Conservation (phyloP, 37 sponge, comb jelly and placozoan genomes). For the Aplysina aerophoba region DNA sequence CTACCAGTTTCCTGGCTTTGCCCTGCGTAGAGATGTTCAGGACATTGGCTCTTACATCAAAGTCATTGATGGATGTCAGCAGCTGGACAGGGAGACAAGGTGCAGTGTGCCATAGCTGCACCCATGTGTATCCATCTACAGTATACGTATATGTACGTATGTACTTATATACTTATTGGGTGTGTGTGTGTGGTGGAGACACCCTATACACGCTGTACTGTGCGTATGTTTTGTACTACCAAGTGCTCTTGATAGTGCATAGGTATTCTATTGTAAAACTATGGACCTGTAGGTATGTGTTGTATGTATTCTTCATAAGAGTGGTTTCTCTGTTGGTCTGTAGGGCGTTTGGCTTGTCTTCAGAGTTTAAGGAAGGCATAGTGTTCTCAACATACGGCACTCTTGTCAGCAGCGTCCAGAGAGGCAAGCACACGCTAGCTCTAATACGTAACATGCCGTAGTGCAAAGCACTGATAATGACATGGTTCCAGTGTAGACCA, state of each 20-base stretch:
- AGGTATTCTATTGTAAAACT: too few species aligned
- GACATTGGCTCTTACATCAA: constrained; percentile 69
- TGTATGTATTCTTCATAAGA: not conserved
- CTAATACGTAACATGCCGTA: too few species aligned
- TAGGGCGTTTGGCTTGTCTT: constrained; percentile 59
- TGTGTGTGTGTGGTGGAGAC: too few species aligned
- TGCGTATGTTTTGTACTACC: too few species aligned
- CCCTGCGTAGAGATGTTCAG: constrained; percentile 36
- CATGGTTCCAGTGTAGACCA: too few species aligned
- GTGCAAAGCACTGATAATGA: too few species aligned
- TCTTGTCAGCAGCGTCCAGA: constrained; percentile 45
- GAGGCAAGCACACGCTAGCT: constrained; percentile 2
- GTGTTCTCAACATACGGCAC: constrained; percentile 71
- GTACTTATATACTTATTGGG: too few species aligned
- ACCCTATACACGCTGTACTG: too few species aligned
- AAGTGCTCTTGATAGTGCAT: too few species aligned
- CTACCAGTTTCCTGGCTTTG: not conserved
- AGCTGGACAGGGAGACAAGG: constrained; percentile 71
- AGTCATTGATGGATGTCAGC: constrained; percentile 72
- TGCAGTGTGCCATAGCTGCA: not conserved
- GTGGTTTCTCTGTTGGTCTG: not conserved
- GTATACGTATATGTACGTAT: not conserved
- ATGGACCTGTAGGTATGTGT: too few species aligned
- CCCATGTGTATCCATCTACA: not conserved
- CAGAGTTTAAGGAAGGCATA: constrained; percentile 67